Conservation (phyloP, 2,888 invertebrate genomes). For the Miltochrista miniata region DNA sequence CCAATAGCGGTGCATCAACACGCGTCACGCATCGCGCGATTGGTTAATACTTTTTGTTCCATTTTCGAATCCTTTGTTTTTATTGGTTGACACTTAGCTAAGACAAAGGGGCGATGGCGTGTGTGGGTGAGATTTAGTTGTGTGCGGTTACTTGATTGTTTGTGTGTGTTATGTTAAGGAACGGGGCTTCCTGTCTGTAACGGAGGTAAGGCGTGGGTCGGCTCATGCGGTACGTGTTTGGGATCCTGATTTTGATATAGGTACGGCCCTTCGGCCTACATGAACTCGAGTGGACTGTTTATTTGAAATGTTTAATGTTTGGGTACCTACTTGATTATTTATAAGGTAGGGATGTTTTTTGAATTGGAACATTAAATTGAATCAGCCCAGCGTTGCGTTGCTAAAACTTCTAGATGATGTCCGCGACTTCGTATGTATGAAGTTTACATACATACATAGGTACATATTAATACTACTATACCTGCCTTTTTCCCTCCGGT, state of each 20-base stretch:
- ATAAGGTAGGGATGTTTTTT: not conserved
- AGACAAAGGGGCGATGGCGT: conserved; percentile 79
- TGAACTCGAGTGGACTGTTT: conserved; percentile 62
- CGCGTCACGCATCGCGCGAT: conserved; percentile 78
- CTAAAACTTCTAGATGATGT: too few species aligned
- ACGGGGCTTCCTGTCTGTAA: conserved; percentile 64
- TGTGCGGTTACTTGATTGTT: conserved; percentile 40
- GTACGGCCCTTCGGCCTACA: conserved; percentile 63
- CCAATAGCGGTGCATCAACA: conserved; percentile 81
- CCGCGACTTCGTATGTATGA: too few species aligned
- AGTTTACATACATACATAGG: too few species aligned
- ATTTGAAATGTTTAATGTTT: conserved; percentile 43
- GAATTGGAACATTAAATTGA: not conserved
- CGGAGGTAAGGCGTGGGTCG: conserved; percentile 56
- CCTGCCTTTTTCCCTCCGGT: too few species aligned
- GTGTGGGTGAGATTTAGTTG: conserved; percentile 72
- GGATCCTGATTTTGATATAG: conserved; percentile 76
- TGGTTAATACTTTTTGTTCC: conserved; percentile 82
- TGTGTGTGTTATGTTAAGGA: conserved; percentile 82
- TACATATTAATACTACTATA: too few species aligned
- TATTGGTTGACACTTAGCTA: conserved; percentile 84
- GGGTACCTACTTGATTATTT: not conserved
- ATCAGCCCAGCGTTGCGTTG: not conserved
- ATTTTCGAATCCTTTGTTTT: conserved; percentile 83
- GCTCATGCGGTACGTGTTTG: conserved; percentile 62